A percentile compares a stretch with the other conserved stretches of the same genome.
Evolutionary conservation across 2,888 invertebrate species (phyloP).

Genomic region (Bursaphelenchus okinawaensis): DNA sequence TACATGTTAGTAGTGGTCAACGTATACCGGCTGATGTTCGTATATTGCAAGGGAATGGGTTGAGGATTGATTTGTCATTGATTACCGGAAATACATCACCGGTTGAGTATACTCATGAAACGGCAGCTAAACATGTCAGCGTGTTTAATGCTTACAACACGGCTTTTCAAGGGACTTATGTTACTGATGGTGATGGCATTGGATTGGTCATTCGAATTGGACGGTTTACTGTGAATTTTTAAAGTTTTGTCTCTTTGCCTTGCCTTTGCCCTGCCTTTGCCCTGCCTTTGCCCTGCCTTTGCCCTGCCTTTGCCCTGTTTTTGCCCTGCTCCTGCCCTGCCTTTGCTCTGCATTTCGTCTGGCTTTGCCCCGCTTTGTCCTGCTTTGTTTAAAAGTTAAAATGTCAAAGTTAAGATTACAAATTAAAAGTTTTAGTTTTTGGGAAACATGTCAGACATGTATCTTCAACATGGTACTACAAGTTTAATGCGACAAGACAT

Average conservation of each 20-base stretch:
- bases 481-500: constrained; percentile 29
- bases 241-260: constrained; percentile 28
- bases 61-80: constrained; percentile 47
- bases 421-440: constrained; percentile 25
- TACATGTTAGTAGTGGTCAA: constrained; percentile 30
- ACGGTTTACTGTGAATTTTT: constrained; percentile 27
- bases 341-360: too few species aligned
- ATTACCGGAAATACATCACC: constrained; percentile 29
- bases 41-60: constrained; percentile 44
- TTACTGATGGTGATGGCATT: constrained; percentile 46
- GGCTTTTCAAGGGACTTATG: constrained; percentile 45
- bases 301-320: too few species aligned
- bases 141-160: constrained; percentile 42
- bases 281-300: too few species aligned
- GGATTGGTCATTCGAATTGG: constrained; percentile 45
- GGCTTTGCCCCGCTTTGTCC: too few species aligned
- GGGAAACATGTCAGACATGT: constrained; percentile 35
- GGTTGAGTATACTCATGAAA: constrained; percentile 26
- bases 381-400: too few species aligned
- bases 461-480: constrained; percentile 24
- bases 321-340: too few species aligned
- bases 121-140: constrained; percentile 28
- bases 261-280: too few species aligned
- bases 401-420: too few species aligned
- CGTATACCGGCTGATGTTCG: constrained; percentile 52